Evolutionary conservation across 1,140 invertebrate genomes (phyloP).

Genomic region (Adoxophyes honmai): DNA sequence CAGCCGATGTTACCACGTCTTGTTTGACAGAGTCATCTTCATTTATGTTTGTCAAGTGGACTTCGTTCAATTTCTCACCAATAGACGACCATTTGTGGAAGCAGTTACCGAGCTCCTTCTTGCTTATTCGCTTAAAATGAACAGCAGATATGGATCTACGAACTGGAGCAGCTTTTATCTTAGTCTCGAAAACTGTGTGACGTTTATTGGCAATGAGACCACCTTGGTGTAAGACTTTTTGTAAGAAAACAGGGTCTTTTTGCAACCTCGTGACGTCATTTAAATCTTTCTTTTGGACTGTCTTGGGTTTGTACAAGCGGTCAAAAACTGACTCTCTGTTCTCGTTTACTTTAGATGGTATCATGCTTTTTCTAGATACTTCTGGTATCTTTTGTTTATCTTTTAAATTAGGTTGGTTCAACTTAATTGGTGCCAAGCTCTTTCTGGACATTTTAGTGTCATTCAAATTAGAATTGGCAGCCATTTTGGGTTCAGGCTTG

Average conservation of each 20-base stretch:
- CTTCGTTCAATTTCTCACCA: conserved; percentile 57
- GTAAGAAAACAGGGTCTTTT: conserved; percentile 44
- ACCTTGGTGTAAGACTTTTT: conserved; percentile 45
- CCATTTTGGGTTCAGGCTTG: conserved; percentile 1
- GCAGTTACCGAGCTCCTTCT: conserved; percentile 56
- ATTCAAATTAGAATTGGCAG: neutral
- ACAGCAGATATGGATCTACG: conserved; percentile 70
- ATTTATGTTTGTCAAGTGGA: conserved; percentile 50
- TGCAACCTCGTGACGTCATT: conserved; percentile 42
- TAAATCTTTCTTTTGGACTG: conserved; percentile 27
- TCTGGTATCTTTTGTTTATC: neutral
- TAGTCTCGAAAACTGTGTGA: conserved; percentile 37
- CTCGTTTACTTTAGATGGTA: conserved; percentile 15
- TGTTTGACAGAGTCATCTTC: conserved; percentile 51
- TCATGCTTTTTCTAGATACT: neutral
- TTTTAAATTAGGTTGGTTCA: neutral
- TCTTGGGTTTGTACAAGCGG: conserved; percentile 63
- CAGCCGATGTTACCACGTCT: conserved; percentile 52
- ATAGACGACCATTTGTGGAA: conserved; percentile 67
- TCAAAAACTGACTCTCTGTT: conserved; percentile 51
- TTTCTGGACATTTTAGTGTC: conserved; percentile 11
- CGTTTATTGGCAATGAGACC: conserved; percentile 43
- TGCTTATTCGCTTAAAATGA: conserved; percentile 65
- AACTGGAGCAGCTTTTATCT: conserved; percentile 26
- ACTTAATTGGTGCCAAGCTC: conserved; percentile 14